A percentile compares a stretch with the other conserved stretches of the same genome.
Evolutionary conservation across 1,140 invertebrate genomes (phyloP).

Genomic region (Macrotrachela quadricornifera): DNA sequence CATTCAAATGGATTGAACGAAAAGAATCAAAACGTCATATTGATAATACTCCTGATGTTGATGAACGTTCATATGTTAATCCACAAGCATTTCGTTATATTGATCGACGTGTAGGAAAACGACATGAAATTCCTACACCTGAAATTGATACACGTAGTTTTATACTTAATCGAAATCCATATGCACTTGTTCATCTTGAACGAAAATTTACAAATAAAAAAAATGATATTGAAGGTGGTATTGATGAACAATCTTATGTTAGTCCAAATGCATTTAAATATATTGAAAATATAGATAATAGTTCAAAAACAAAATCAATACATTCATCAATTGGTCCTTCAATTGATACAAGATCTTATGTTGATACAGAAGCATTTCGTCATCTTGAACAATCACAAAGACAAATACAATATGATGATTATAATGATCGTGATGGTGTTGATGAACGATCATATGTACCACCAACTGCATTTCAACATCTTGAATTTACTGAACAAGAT

Average conservation of each 20-base stretch:
- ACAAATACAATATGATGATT: no score
- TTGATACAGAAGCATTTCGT: constrained; percentile 21
- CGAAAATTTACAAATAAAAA: no score
- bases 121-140: not conserved
- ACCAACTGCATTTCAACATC: constrained; percentile 18
- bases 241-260: constrained; percentile 28
- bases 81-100: constrained; percentile 18
- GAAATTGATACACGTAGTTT: no score
- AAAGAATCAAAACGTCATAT: constrained; percentile 10
- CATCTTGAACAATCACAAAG: no score
- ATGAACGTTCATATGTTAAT: constrained; percentile 25
- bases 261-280: constrained; percentile 20
- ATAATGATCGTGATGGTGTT: constrained; percentile 9
- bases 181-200: no score
- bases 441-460: constrained; percentile 26
- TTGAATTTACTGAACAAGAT: no score
- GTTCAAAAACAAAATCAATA: no score
- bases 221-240: not conserved
- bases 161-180: no score
- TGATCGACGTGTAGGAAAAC: no score
- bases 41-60: constrained; percentile 20
- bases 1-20: constrained; percentile 4
- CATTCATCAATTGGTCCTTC: no score
- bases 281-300: not conserved
- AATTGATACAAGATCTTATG: constrained; percentile 27